Percentiles rank a stretch among this genome's conserved stretches.
phyloP scores from a whole-genome alignment of 2,797 vertebrate species.

The Mormyrops attenuatus region DNA sequence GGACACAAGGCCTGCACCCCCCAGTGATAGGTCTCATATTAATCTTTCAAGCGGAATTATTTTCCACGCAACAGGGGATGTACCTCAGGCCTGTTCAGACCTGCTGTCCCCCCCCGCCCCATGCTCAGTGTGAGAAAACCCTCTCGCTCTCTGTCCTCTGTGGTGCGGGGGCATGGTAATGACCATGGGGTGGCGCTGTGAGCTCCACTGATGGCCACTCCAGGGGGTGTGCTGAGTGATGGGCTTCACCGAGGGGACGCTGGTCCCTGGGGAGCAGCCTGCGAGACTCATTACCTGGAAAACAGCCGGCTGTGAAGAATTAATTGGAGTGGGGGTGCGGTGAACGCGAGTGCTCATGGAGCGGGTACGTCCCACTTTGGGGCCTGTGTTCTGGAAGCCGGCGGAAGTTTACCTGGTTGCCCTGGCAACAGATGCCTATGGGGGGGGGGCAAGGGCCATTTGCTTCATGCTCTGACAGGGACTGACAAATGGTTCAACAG shows the following conservation, averaged over 20 bases:
- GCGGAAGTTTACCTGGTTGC: slow-evolving; percentile 13
- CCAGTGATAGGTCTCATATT: slow-evolving; percentile 33
- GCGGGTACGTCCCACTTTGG: neutral
- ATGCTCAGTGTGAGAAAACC: neutral
- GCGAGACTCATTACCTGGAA: slow-evolving; percentile 66
- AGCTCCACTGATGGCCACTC: neutral
- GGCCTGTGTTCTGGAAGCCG: neutral
- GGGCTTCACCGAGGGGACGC: slow-evolving; percentile 14
- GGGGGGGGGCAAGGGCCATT: neutral
- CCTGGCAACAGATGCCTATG: neutral
- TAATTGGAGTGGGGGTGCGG: slow-evolving; percentile 56
- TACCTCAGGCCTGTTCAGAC: neutral
- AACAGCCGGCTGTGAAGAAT: slow-evolving; percentile 57
- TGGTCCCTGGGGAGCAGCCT: slow-evolving; percentile 48
- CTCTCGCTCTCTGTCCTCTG: neutral
- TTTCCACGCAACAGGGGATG: neutral
- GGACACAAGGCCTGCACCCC: neutral
- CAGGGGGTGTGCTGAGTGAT: slow-evolving; percentile 34
- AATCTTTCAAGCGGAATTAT: neutral
- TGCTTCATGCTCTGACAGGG: neutral
- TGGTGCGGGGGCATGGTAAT: neutral
- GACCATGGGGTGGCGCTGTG: neutral
- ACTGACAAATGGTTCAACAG: neutral
- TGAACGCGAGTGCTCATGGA: slow-evolving; percentile 27
- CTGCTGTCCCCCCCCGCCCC: neutral